Conservation (phyloP, 2,888 invertebrate genomes). For the Ypsolopha scabrella region DNA sequence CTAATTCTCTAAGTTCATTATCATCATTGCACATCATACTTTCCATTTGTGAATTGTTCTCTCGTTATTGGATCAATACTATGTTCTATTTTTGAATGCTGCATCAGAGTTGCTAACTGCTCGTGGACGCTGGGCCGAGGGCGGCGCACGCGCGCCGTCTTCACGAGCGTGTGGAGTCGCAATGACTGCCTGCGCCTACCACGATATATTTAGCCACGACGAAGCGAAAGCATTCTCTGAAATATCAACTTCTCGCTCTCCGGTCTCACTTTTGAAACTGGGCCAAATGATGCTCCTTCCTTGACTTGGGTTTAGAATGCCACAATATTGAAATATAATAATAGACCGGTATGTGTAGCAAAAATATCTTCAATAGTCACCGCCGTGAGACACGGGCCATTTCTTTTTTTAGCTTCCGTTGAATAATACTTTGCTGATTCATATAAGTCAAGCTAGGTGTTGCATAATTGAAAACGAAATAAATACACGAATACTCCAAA, state of each 20-base stretch:
- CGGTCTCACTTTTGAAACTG: conserved; percentile 67
- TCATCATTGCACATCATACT: background rate
- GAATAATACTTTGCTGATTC: conserved; percentile 51
- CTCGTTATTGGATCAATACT: background rate
- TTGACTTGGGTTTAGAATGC: conserved; percentile 46
- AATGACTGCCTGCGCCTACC: background rate
- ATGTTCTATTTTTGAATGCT: background rate
- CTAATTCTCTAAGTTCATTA: background rate
- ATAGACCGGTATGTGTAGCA: conserved; percentile 48
- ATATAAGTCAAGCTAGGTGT: conserved; percentile 1
- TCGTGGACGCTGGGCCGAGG: background rate
- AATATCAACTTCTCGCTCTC: conserved; percentile 61
- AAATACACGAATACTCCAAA: too few relatives aligned
- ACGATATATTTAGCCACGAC: conserved; percentile 45
- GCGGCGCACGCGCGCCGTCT: background rate
- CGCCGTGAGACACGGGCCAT: conserved; percentile 39
- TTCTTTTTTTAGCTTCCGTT: conserved; percentile 46
- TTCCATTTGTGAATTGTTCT: background rate
- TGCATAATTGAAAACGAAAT: too few relatives aligned
- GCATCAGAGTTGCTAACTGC: background rate
- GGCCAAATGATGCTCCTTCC: conserved; percentile 64
- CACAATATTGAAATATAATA: conserved; percentile 68
- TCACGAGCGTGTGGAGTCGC: background rate
- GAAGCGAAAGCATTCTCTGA: conserved; percentile 61
- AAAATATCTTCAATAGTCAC: conserved; percentile 53